Conservation (phyloP, 2,113 vertebrate species). For the Malurus alboscapulatus region DNA sequence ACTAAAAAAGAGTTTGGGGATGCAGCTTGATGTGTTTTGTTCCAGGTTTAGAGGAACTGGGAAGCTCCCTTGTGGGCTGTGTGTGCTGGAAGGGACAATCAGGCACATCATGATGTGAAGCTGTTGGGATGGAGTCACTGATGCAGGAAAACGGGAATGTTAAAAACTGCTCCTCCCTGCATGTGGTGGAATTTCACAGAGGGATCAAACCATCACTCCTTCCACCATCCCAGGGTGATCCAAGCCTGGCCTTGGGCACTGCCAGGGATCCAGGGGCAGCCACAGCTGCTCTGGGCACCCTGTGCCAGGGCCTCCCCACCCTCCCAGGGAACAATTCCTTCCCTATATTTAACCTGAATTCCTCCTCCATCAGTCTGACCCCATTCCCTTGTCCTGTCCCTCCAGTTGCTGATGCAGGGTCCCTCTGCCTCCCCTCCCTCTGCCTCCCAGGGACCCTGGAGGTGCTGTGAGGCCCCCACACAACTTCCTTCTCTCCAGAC, state of each 20-base stretch:
- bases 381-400: not conserved
- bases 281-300: not conserved
- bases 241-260: not conserved
- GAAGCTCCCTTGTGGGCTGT: not conserved
- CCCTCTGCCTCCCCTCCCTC: too few relatives aligned
- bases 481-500: not conserved
- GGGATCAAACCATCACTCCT: not conserved
- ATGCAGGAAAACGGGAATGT: not conserved
- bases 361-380: not conserved
- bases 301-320: not conserved
- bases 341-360: not conserved
- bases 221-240: fast-evolving
- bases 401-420: not conserved
- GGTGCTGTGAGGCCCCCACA: not conserved
- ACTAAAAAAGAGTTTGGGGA: not conserved
- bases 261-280: not conserved
- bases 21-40: not conserved
- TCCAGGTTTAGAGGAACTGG: not conserved
- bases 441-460: too few relatives aligned
- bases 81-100: not conserved
- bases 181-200: not conserved
- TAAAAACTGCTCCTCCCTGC: not conserved
- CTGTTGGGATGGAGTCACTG: not conserved
- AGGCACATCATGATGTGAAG: not conserved
- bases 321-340: not conserved